Percentiles rank a stretch among this genome's conserved stretches.
Evolutionary conservation across 2,888 invertebrate species (phyloP).

Genomic region (Drosophila cracens): DNA sequence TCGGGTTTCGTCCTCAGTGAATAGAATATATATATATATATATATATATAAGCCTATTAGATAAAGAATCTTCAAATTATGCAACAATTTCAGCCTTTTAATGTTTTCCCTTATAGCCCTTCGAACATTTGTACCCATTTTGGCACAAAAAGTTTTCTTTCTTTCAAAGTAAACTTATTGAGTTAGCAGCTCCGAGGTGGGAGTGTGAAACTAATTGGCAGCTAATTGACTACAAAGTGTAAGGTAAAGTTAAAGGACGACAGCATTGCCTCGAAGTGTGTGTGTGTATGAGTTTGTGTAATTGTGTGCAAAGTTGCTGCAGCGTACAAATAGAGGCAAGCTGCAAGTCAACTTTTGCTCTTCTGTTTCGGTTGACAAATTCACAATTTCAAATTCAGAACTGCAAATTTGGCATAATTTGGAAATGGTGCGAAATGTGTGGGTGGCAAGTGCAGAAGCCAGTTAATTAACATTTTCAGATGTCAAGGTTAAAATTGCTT

Average conservation of each 20-base stretch:
- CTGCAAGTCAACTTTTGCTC: slow-evolving; percentile 3
- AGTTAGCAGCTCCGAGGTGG: slow-evolving; percentile 3
- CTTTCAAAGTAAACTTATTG: slow-evolving; percentile 19
- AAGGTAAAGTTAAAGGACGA: slow-evolving; percentile 4
- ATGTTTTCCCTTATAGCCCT: neutral
- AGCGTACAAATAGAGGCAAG: neutral
- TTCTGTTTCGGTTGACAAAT: slow-evolving; percentile 2
- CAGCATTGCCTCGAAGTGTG: neutral
- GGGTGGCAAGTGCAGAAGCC: neutral
- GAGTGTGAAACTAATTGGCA: slow-evolving; percentile 60
- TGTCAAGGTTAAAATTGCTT: no score
- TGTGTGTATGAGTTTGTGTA: neutral
- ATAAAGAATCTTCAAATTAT: neutral
- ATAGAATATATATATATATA: neutral
- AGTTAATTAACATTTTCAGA: neutral
- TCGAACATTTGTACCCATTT: neutral
- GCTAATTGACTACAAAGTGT: slow-evolving; percentile 61
- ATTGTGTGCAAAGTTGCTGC: slow-evolving; percentile 12
- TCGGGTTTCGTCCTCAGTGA: neutral
- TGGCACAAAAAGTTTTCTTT: neutral
- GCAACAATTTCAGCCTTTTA: neutral
- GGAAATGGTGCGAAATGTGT: neutral
- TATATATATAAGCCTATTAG: neutral
- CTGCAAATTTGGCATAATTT: neutral
- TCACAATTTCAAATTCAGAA: neutral